These are phyloP conservation scores for Pseudorhiza aurosa DNA, from an alignment of 30 jellyfish, hydroid and myxozoan species.

Conservation along the genomic window DNA sequence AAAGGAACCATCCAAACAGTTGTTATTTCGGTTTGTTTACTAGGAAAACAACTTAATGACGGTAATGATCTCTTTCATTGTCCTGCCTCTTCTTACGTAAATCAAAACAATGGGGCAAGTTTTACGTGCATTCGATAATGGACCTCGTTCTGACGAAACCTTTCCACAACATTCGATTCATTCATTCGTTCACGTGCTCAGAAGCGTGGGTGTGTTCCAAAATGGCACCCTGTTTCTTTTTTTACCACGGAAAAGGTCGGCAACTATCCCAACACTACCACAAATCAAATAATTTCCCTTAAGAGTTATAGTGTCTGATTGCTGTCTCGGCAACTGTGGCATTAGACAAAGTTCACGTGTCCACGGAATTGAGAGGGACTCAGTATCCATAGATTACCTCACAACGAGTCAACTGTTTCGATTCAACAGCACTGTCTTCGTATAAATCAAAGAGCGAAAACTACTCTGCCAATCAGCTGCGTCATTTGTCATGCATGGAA, in stretches of 20 bases:
- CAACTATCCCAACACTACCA: too few species aligned
- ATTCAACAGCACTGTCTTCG: too few species aligned
- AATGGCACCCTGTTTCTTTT: not conserved
- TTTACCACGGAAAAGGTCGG: too few species aligned
- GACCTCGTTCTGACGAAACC: conserved; percentile 8
- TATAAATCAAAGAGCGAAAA: not conserved
- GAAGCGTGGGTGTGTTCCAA: conserved; percentile 26
- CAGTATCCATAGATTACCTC: too few species aligned
- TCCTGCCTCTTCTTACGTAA: not conserved
- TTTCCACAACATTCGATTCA: not conserved
- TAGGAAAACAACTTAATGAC: not conserved
- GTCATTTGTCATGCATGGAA: too few species aligned
- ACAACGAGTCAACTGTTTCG: too few species aligned
- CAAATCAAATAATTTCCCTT: too few species aligned
- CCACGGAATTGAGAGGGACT: too few species aligned
- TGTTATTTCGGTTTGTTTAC: conserved; percentile 15
- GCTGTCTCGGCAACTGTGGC: too few species aligned
- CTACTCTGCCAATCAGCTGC: not conserved
- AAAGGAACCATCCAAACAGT: not conserved
- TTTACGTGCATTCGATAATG: not conserved
- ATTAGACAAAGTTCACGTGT: too few species aligned
- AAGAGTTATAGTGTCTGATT: too few species aligned
- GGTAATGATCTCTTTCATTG: not conserved
- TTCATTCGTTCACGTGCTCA: conserved; percentile 33
- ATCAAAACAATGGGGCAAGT: conserved; percentile 1